phyloP scores from a whole-genome alignment of 2,888 invertebrate species.

The Heteromurus nitidus region DNA sequence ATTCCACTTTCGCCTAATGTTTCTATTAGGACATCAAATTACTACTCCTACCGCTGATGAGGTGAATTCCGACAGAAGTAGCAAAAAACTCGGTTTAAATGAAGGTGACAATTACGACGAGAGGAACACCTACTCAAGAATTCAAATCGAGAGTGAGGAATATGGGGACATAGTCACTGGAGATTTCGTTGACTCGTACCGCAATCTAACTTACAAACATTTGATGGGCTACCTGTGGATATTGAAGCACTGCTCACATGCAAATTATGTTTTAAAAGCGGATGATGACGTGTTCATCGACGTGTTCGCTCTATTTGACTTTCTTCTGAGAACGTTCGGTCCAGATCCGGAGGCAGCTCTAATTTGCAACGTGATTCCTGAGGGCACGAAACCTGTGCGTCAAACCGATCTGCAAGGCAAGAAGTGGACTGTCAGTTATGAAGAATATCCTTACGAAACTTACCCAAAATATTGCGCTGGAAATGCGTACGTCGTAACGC shows the following conservation, averaged over 20 bases:
- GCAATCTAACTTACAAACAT: conserved; percentile 74
- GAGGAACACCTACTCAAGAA: conserved; percentile 7
- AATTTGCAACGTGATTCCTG: conserved; percentile 73
- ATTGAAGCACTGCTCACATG: conserved; percentile 68
- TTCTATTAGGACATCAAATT: conserved; percentile 71
- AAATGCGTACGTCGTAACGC: conserved; percentile 73
- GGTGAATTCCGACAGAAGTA: conserved; percentile 3
- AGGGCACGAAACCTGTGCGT: conserved; percentile 68
- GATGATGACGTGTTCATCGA: conserved; percentile 74
- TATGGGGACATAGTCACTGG: conserved; percentile 67
- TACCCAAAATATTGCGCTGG: conserved; percentile 74
- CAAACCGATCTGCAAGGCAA: conserved; percentile 36
- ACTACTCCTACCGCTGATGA: conserved; percentile 19
- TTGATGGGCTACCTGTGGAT: conserved; percentile 74
- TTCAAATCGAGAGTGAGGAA: conserved; percentile 68
- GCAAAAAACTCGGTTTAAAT: not conserved
- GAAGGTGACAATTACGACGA: conserved; percentile 12
- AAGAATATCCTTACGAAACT: conserved; percentile 73
- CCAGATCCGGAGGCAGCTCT: conserved; percentile 67
- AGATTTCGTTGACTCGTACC: conserved; percentile 73
- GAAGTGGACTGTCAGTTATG: conserved; percentile 73
- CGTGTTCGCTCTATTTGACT: conserved; percentile 71
- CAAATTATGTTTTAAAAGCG: conserved; percentile 73
- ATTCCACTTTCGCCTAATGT: conserved; percentile 71
- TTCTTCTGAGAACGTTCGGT: conserved; percentile 69